Percentiles rank a stretch among this genome's conserved stretches.
These are phyloP conservation scores for Proctacanthus coquilletti DNA, from an alignment of 1,140 invertebrate species.

Conservation along the genomic window DNA sequence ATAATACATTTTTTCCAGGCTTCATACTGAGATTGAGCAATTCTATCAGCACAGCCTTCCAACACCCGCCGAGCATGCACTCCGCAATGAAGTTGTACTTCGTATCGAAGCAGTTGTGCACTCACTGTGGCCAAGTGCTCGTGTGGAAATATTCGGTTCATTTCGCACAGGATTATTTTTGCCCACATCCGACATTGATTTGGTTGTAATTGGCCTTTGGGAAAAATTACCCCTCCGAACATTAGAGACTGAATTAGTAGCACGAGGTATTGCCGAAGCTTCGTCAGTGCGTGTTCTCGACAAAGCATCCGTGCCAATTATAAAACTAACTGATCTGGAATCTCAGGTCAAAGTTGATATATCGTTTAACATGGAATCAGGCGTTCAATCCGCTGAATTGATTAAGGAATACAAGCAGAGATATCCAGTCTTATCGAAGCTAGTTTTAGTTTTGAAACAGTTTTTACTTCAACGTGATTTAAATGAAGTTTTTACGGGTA, in stretches of 20 bases:
- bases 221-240: slow-evolving; percentile 77
- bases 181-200: slow-evolving; percentile 95
- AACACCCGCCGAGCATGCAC: slow-evolving; percentile 71
- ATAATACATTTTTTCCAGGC: slow-evolving; percentile 41
- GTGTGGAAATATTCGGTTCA: slow-evolving; percentile 90
- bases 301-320: slow-evolving; percentile 93
- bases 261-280: slow-evolving; percentile 73
- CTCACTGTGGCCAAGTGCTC: slow-evolving; percentile 76
- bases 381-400: slow-evolving; percentile 85
- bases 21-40: slow-evolving; percentile 94
- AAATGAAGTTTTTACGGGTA: slow-evolving; percentile 89
- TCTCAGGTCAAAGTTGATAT: slow-evolving; percentile 94
- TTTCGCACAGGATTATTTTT: slow-evolving; percentile 90
- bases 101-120: slow-evolving; percentile 76
- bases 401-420: slow-evolving; percentile 70
- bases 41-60: slow-evolving; percentile 91
- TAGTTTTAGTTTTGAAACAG: slow-evolving; percentile 95
- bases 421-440: slow-evolving; percentile 77
- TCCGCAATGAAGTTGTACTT: slow-evolving; percentile 71
- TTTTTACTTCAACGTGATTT: slow-evolving; percentile 92
- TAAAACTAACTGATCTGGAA: slow-evolving; percentile 90
- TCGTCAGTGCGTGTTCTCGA: slow-evolving; percentile 88
- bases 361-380: slow-evolving; percentile 95
- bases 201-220: slow-evolving; percentile 95
- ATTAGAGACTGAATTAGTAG: slow-evolving; percentile 74